Percentiles rank a stretch among this genome's conserved stretches.
Evolutionary conservation across 2,797 vertebrate species (phyloP).

Genomic region (Sphenodon punctatus): DNA sequence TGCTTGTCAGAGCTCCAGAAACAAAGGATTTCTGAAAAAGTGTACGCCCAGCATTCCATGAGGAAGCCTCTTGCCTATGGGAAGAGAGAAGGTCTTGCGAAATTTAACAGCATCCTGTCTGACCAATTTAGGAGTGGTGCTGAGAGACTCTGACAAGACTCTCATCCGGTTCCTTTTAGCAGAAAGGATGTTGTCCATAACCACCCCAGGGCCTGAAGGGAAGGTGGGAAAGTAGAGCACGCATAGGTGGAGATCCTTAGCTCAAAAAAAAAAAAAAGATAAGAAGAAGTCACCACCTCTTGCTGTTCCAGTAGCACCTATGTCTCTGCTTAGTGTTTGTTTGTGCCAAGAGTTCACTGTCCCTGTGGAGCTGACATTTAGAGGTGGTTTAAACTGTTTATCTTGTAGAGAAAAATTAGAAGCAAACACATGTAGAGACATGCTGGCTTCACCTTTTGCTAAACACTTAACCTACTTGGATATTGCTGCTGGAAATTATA

Average conservation of each 20-base stretch:
- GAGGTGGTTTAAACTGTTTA: background rate
- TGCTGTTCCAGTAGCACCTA: background rate
- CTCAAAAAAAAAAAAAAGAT: background rate
- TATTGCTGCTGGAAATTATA: constrained; percentile 11
- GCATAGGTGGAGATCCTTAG: fast-evolving
- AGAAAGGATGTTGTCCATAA: constrained; percentile 24
- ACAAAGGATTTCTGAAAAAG: background rate
- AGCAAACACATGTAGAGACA: background rate
- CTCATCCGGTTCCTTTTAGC: constrained; percentile 17
- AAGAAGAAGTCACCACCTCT: background rate
- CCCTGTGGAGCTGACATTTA: background rate
- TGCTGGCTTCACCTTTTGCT: constrained; percentile 16
- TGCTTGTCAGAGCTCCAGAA: background rate
- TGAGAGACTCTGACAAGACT: constrained; percentile 25
- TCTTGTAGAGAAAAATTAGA: background rate
- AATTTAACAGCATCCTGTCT: constrained; percentile 33
- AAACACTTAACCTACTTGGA: constrained; percentile 12
- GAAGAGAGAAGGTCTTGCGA: constrained; percentile 17
- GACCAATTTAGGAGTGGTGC: constrained; percentile 34
- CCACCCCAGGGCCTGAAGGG: background rate
- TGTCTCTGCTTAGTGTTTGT: background rate
- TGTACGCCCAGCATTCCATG: background rate
- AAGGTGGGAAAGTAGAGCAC: background rate
- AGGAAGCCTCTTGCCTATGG: background rate
- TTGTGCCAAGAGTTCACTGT: background rate